phyloP scores from a whole-genome alignment of 2,797 vertebrate species.

The Strix occidentalis region DNA sequence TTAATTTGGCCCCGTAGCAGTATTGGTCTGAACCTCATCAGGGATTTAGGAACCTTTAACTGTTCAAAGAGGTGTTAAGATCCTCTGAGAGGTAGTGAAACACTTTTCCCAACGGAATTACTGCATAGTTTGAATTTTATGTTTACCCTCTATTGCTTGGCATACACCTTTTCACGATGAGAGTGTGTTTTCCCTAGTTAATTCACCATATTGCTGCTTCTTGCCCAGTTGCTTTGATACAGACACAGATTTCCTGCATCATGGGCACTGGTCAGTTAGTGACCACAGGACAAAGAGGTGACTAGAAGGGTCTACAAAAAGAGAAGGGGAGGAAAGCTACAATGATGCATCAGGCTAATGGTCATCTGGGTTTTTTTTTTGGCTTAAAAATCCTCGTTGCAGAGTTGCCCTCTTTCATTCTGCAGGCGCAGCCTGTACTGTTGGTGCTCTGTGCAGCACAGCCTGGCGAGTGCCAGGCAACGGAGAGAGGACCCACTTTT shows the following conservation, averaged over 20 bases:
- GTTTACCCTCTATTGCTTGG: background rate
- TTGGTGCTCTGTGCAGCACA: fast-evolving
- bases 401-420: background rate
- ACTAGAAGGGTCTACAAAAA: background rate
- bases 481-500: background rate
- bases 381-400: background rate
- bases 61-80: background rate
- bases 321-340: background rate
- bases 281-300: background rate
- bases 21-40: background rate
- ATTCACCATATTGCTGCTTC: background rate
- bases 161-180: background rate
- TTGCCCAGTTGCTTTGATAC: background rate
- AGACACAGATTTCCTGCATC: background rate
- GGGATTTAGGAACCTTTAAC: background rate
- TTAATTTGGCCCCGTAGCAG: background rate
- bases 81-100: background rate
- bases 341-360: background rate
- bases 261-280: background rate
- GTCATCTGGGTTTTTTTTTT: fast-evolving
- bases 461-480: background rate
- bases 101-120: background rate
- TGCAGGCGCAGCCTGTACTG: background rate
- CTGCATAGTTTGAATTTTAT: background rate
- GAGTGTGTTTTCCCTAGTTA: background rate